Evolutionary conservation across 2,113 vertebrate genomes (phyloP), one percentile per base, ranked within the genome.

Genomic region (Ursus arctos): DNA sequence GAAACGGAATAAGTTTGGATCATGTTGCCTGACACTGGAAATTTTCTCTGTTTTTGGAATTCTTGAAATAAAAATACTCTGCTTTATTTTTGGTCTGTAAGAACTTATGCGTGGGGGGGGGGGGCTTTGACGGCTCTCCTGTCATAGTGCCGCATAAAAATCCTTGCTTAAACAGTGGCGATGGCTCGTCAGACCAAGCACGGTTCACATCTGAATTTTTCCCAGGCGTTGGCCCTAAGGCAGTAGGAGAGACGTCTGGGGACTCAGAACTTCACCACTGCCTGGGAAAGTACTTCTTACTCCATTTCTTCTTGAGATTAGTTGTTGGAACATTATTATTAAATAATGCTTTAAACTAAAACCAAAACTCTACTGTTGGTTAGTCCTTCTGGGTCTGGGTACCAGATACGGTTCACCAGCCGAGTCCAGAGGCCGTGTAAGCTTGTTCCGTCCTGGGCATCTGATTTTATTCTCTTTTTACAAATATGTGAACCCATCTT

Each of bases 331-430:
- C 0, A 1, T 71, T 22, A 12, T 28, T 40, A 43, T 26, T 31
- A 67, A 36, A 49, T 40, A 43, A 59, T 59, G 72, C 40, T 79
- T 81, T 40, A 69, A n/a, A 40, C 9, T 1, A 33, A 12, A 53
- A 49, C 31, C 43, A 12, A 57, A 28, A 12, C 47, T 31, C 36
- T 19, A 3, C 53, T 0, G 0, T 18, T 31, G 49, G 31, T 77
- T 33, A 7, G 24, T 31, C n/a, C 24, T 79, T 28, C 67, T 7
- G 16, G 33, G 74, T 9, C 6, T 53, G 55, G 72, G 10, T 1
- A 1, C 5, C 21, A 0, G 21, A 0, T 24, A n/a, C 2, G 10
- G 19, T 1, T 67, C 61, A 49, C 33, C 63, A 26, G 0, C 33
- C 24, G 49, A 0, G 24, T 19, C 22, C 2, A 51, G 61, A 79